Evolutionary conservation across 37 sponge, comb jelly and placozoan genomes (phyloP), one percentile per base, ranked within the genome.

Genomic region (Eunapius fragilis): DNA sequence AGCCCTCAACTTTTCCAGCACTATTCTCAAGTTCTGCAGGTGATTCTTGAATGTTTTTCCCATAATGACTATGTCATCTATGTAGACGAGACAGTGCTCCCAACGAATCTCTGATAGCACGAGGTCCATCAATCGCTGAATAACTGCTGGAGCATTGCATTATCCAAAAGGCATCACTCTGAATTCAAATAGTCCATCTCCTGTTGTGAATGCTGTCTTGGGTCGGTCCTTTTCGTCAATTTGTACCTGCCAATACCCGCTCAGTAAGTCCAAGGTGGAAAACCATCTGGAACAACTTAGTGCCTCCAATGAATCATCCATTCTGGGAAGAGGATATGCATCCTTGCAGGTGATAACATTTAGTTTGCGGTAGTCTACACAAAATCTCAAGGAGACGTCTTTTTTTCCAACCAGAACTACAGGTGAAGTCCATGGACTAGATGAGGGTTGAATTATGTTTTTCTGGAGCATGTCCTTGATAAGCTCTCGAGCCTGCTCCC

Each of bases 201-300:
- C 81, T 17, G 90, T 89, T 31, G 77, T 31, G 38, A 92, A 92
- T 4, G 82, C 93, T 45, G 93, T 89, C 82, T 88, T 92, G n/a
- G 68, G 84, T 31, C 75, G 68, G 17, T 78, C 34, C 23, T 12
- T 26, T 7, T 85, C 80, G 0, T 48, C 80, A 70, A 89, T 27
- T 31, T 35, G 67, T 0, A 92, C 85, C 75, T 92, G 93, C 93
- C 93, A 92, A 71, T 92, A 92, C 10, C 93, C 90, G 10, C 33
- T 84, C 35, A n/a, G 34, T n/a, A 84, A 72, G 47, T 92, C 93
- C 47, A 92, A 76, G 37, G 88, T 79, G 27, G 81, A 80, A 41
- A 89, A 89, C 58, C 37, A 85, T 27, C 48, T 67, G 27, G 83
- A 72, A 25, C 84, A 84, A 25, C 37, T 72, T 25, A 92, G 71